Base-by-base conservation (phyloP, 2,888 invertebrate species). In the Phanerotoma sp. region DNA sequence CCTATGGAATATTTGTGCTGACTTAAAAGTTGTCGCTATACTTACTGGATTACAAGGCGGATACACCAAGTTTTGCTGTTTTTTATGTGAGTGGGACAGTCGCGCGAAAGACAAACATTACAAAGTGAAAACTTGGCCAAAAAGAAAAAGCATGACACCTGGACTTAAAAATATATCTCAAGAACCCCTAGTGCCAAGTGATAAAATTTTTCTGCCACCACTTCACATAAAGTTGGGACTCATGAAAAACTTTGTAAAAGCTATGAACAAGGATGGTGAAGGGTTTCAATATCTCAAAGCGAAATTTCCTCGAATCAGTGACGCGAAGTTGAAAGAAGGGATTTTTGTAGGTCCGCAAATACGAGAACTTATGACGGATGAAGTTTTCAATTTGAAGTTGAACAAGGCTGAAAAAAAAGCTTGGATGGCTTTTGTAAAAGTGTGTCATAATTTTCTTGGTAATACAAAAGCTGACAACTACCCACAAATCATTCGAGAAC, bases 1-100 rank as follows among this genome's bases (percentile, higher is more conserved):
- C 45, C 44, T 64, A 16, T 67, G 63, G 67, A 44, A 54, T 37
- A 58, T 71, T 13, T 66, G 64, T 50, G 65, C 65, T 22, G 71
- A 72, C 59, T 64, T 72, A 21, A 71, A 73, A 57, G 66, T 72
- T 53, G 57, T 72, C 37, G 62, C 59, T 28, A 59, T 69, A 53
- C 32, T 69, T 30, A 54, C 60, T 30, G 66, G 65, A 60, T 54
- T 66, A 35, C 66, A 68, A 60, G 10, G 18, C 4, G 56, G 59
- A 16, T 61, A 46, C 21, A 57, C 56, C 5, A 56, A 61, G 41
- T 57, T 30, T 33, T 47, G 44, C 20, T 58, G 61, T 49, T 58
- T 51, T 37, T 16, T 61, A 13, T 61, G 54, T 35, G 21, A 38
- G 25, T 61, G 50, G 50, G 52, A 58, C 22, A 51, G 46, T 35